Percentiles rank a stretch among this genome's conserved stretches.
phyloP scores from a whole-genome alignment of 2,888 invertebrate species.

The Labia minor region DNA sequence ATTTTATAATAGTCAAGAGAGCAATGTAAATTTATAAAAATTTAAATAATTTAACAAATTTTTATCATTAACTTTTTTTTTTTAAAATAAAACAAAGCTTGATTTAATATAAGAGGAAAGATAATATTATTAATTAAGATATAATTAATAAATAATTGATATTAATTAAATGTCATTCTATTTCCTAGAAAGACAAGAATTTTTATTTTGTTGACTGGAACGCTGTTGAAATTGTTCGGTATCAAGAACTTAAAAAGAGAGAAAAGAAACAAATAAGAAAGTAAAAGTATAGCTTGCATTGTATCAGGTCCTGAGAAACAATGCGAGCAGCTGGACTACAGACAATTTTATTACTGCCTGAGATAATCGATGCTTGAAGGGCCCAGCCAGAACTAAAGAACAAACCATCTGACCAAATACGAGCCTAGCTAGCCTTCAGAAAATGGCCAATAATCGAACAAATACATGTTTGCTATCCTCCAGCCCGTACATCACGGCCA shows the following conservation, averaged over 20 bases:
- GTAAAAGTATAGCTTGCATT: background rate
- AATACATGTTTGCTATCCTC: background rate
- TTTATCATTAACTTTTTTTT: no score
- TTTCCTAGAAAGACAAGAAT: background rate
- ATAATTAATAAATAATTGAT: background rate
- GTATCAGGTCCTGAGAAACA: background rate
- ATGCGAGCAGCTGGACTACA: background rate
- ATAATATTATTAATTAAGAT: background rate
- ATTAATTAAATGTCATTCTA: background rate
- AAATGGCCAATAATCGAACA: background rate
- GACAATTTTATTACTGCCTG: background rate
- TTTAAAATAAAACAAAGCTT: no score
- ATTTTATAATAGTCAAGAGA: no score
- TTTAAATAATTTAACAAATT: no score
- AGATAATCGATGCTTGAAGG: background rate
- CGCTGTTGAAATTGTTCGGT: background rate
- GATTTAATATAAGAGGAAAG: no score
- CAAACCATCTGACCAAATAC: background rate
- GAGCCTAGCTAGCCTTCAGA: background rate
- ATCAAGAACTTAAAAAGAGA: background rate
- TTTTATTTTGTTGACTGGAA: background rate
- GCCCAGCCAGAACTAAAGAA: background rate
- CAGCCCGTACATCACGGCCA: no score
- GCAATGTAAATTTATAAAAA: no score
- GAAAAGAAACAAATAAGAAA: background rate